Evolutionary conservation across 2,888 invertebrate species (phyloP), one percentile per base, ranked within the genome.

Genomic region (Meloe dianella): DNA sequence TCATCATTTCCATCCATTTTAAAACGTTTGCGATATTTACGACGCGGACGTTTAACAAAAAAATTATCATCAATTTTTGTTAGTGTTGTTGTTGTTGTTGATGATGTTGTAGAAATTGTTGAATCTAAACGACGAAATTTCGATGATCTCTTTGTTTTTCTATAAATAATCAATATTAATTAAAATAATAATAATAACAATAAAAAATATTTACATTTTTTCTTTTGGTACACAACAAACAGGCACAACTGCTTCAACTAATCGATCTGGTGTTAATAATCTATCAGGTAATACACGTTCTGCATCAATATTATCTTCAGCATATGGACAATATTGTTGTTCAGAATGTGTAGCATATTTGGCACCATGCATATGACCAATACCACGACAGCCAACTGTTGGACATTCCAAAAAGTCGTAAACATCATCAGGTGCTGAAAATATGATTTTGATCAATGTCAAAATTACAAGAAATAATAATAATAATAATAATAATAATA

Each of bases 301-400:
- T 72, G 84, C 83, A 71, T 85, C 84, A 60, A 88, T 81, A 82
- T 89, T 89, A 73, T 86, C 86, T 20, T 86, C 82, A 0, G 89
- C 86, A 85, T 94, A 94, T 0, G 94, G 95, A 81, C 95, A 95
- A 64, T 90, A 88, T 60, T 89, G 87, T n/a, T 89, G 87, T 22
- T 87, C 87, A 63, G 88, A 87, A 84, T 95, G 95, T 61, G 89
- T 89, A 69, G 90, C 87, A 81, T 89, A 90, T 79, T 91, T 90
- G 20, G 93, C 90, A 61, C 94, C 94, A 78, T 90, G 91, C 59
- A 90, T 88, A 80, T 97, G 95, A n/a, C 97, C 97, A 75, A 93
- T 89, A 14, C 97, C 97, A 70, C 92, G 90, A 81, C 97, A 97
- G 0, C 96, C 96, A 47, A 90, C 89, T 54, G 93, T 92, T 7